phyloP scores from a whole-genome alignment of 2,888 invertebrate genomes.

The Sarcophaga caerulescens region DNA sequence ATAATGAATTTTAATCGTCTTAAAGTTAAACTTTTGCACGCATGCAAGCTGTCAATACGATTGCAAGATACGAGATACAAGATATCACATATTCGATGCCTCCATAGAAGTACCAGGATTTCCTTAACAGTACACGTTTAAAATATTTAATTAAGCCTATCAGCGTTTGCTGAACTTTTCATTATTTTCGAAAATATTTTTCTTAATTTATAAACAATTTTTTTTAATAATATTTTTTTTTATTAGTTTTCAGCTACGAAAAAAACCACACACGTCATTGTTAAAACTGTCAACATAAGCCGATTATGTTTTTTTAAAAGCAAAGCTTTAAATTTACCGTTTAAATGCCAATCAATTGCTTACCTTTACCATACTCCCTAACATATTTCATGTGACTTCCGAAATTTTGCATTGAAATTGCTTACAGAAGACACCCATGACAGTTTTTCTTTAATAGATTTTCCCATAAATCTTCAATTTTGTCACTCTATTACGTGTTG shows the following conservation, averaged over 20 bases:
- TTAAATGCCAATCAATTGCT: too few species aligned
- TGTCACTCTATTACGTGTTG: slow-evolving; percentile 37
- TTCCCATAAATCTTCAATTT: slow-evolving; percentile 48
- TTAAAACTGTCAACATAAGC: too few species aligned
- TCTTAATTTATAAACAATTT: background rate
- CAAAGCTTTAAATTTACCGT: too few species aligned
- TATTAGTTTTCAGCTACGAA: too few species aligned
- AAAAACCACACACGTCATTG: too few species aligned
- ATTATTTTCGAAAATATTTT: background rate
- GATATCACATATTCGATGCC: background rate
- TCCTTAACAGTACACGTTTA: background rate
- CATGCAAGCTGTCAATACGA: background rate
- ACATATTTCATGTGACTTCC: too few species aligned
- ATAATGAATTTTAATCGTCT: slow-evolving; percentile 5
- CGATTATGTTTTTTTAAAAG: too few species aligned
- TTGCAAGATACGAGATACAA: background rate
- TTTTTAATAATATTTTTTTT: slow-evolving; percentile 44
- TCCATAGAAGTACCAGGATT: background rate
- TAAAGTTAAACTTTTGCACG: slow-evolving; percentile 2
- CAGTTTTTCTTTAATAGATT: slow-evolving; percentile 24
- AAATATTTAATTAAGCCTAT: background rate
- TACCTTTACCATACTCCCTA: too few species aligned
- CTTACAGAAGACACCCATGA: background rate
- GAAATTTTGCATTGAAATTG: too few species aligned
- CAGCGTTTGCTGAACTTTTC: background rate